phyloP scores from a whole-genome alignment of 2,888 invertebrate genomes.

The Clivina fossor region DNA sequence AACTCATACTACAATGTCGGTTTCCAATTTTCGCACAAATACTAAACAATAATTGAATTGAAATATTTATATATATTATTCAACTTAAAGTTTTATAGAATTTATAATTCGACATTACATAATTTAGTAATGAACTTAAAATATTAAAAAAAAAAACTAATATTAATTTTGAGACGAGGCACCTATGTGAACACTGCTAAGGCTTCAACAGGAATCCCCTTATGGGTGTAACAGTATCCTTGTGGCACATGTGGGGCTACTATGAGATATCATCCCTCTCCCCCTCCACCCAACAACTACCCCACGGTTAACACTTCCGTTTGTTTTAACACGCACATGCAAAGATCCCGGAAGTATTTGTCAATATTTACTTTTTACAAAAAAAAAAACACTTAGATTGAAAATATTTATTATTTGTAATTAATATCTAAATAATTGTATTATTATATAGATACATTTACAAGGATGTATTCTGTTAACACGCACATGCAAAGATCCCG shows the following conservation, averaged over 20 bases:
- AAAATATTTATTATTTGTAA: not conserved
- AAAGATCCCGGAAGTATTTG: not conserved
- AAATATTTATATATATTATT: too few species aligned
- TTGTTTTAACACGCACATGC: not conserved
- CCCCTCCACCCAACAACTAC: too few species aligned
- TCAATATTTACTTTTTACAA: not conserved
- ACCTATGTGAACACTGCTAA: slow-evolving; percentile 32
- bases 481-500: too few species aligned
- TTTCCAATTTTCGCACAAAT: too few species aligned
- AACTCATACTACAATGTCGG: too few species aligned
- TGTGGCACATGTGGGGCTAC: slow-evolving; percentile 19
- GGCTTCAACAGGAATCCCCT: slow-evolving; percentile 49
- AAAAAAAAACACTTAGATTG: not conserved
- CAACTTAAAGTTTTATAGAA: too few species aligned
- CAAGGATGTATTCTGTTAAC: too few species aligned
- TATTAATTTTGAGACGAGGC: slow-evolving; percentile 8
- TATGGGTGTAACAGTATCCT: slow-evolving; percentile 46
- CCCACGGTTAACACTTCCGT: slow-evolving; percentile 21
- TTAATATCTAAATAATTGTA: too few species aligned
- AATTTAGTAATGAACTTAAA: not conserved
- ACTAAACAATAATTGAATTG: too few species aligned
- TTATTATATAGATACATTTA: too few species aligned
- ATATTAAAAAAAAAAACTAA: not conserved
- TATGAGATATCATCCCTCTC: not conserved
- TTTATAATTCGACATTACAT: too few species aligned